These are phyloP conservation scores for Apteryx owenii DNA, from an alignment of 2,113 vertebrate species.

Conservation along the genomic window DNA sequence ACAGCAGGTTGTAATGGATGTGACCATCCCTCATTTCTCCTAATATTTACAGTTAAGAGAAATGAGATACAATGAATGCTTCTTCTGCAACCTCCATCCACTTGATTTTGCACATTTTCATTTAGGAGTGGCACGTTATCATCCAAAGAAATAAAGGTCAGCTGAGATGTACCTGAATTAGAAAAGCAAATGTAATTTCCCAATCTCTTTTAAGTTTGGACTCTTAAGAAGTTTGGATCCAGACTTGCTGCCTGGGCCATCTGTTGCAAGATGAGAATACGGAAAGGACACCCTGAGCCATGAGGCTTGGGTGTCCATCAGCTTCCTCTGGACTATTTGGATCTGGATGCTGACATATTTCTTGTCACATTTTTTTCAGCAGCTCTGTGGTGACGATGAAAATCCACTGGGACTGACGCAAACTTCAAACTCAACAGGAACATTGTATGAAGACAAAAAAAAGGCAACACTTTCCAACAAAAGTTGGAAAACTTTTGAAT, in stretches of 20 bases:
- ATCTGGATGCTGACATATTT: neutral
- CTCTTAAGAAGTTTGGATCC: neutral
- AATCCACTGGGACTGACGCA: neutral
- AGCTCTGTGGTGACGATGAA: neutral
- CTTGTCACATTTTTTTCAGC: neutral
- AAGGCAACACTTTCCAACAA: neutral
- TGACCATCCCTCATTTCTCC: neutral
- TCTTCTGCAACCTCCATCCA: slow-evolving; percentile 12
- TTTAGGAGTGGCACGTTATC: neutral
- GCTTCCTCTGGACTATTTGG: neutral
- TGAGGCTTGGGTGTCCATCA: neutral
- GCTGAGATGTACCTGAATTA: neutral
- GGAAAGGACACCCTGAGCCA: neutral
- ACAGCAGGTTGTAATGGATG: neutral
- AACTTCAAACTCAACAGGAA: slow-evolving; percentile 17
- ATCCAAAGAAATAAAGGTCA: neutral
- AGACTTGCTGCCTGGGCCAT: neutral
- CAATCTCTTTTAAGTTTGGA: neutral
- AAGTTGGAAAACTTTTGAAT: neutral
- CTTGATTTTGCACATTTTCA: slow-evolving; percentile 3
- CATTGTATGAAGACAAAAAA: neutral
- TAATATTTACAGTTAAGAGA: neutral
- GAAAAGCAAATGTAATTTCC: neutral
- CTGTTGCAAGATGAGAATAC: neutral
- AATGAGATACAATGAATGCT: neutral